phyloP scores from a whole-genome alignment of 2,113 vertebrate genomes.

The Pseudopipra pipra region DNA sequence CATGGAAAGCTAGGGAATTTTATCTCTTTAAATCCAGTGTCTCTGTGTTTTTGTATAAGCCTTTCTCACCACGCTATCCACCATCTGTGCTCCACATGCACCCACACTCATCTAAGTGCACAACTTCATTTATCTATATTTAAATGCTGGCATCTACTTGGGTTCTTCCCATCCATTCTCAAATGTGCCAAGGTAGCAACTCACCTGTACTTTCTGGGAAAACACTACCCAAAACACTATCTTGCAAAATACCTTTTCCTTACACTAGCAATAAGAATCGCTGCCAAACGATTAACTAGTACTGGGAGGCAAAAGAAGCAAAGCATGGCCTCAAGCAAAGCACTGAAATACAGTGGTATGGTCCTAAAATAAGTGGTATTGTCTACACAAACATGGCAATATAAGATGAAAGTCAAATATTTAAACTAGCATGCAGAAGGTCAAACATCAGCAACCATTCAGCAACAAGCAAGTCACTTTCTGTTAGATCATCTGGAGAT shows the following conservation, averaged over 20 bases:
- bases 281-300: background rate
- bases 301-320: background rate
- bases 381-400: background rate
- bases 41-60: background rate
- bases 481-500: background rate
- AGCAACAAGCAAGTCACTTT: background rate
- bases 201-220: background rate
- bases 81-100: background rate
- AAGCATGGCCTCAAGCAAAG: background rate
- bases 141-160: background rate
- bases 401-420: background rate
- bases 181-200: background rate
- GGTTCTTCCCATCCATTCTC: background rate
- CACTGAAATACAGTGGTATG: background rate
- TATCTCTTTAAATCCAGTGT: background rate
- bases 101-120: fast-evolving
- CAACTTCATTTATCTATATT: background rate
- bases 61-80: background rate
- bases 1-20: background rate
- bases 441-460: background rate
- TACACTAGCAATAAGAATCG: background rate
- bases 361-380: background rate
- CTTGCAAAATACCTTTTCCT: background rate
- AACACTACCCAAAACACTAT: background rate
- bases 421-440: background rate